Conservation (phyloP, 2,113 vertebrate genomes). For the Mola mola region DNA sequence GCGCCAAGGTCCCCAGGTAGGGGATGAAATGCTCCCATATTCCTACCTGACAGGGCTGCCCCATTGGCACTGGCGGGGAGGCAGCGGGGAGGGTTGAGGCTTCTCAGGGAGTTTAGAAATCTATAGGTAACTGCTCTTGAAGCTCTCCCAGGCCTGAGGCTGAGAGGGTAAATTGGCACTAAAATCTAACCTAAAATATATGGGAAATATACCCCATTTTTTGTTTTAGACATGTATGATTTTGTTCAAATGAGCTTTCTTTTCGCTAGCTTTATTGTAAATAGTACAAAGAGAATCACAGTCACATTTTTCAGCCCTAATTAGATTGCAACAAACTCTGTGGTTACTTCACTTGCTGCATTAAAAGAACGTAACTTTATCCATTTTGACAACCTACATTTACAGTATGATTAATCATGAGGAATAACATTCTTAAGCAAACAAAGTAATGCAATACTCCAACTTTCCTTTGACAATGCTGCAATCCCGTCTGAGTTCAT, state of each 20-base stretch:
- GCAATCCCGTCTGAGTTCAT: slow-evolving; percentile 27
- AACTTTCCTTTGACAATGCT: slow-evolving; percentile 64
- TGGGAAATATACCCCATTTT: background rate
- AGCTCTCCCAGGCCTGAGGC: slow-evolving; percentile 28
- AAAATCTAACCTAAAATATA: background rate
- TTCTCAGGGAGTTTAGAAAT: slow-evolving; percentile 37
- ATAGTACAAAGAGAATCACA: no score
- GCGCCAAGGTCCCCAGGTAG: slow-evolving; percentile 79
- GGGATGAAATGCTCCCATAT: slow-evolving; percentile 64
- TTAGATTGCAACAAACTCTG: slow-evolving; percentile 44
- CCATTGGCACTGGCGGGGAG: slow-evolving; percentile 50
- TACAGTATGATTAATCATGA: slow-evolving; percentile 52
- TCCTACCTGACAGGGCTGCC: slow-evolving; percentile 71
- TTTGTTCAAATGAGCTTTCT: no score
- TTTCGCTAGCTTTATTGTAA: no score
- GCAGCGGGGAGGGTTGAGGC: background rate
- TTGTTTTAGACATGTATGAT: no score
- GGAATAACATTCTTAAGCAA: slow-evolving; percentile 57
- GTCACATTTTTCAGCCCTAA: slow-evolving; percentile 22
- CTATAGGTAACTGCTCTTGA: slow-evolving; percentile 24
- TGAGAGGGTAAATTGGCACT: no score
- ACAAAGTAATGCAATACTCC: slow-evolving; percentile 54
- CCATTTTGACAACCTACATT: slow-evolving; percentile 47
- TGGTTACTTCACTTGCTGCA: slow-evolving; percentile 16
- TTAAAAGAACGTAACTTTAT: slow-evolving; percentile 34